Evolutionary conservation across 1,140 invertebrate genomes (phyloP).

Genomic region (Cyclina sinensis): DNA sequence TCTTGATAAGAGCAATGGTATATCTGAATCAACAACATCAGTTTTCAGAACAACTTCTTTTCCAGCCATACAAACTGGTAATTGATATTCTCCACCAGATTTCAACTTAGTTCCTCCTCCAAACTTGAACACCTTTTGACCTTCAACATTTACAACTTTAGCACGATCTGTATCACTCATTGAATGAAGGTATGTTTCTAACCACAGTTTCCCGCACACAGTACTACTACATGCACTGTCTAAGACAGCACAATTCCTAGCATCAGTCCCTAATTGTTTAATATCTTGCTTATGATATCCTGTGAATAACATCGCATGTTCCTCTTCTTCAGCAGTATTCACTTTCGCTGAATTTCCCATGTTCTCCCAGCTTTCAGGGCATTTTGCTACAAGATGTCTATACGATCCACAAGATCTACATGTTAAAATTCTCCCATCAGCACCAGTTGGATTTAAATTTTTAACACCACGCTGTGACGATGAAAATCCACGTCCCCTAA

Average conservation of each 20-base stretch:
- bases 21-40: conserved; percentile 68
- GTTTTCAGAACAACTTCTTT: conserved; percentile 53
- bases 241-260: conserved; percentile 66
- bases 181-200: conserved; percentile 61
- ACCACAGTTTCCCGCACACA: conserved; percentile 67
- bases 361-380: conserved; percentile 73
- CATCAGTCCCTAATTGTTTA: conserved; percentile 59
- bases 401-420: conserved; percentile 71
- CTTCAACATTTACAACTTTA: conserved; percentile 31
- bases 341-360: conserved; percentile 53
- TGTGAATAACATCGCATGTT: conserved; percentile 66
- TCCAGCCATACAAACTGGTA: conserved; percentile 54
- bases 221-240: conserved; percentile 72
- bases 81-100: conserved; percentile 40
- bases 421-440: conserved; percentile 55
- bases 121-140: conserved; percentile 68
- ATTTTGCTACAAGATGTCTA: conserved; percentile 68
- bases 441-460: conserved; percentile 60
- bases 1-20: conserved; percentile 65
- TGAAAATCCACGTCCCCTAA: not conserved
- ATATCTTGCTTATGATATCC: conserved; percentile 62
- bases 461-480: not conserved
- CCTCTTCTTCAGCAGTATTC: conserved; percentile 58
- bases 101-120: conserved; percentile 60
- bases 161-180: conserved; percentile 19